Conservation (phyloP, 1,140 invertebrate genomes). For the Drosophila pruinosa region DNA sequence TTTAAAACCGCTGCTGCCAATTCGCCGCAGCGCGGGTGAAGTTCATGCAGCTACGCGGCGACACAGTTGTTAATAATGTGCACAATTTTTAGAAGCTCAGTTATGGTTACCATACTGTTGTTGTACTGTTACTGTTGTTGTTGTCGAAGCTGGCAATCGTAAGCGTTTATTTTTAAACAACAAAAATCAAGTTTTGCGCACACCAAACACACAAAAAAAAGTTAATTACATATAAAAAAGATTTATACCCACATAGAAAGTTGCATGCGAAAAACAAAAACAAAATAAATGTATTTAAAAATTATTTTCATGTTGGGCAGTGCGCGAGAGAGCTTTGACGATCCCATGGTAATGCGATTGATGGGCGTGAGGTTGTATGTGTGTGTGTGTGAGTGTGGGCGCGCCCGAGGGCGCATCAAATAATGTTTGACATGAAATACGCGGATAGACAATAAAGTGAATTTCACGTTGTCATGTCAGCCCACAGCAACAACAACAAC, state of each 20-base stretch:
- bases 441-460: slow-evolving; percentile 75
- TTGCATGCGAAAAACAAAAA: slow-evolving; percentile 57
- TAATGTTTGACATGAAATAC: slow-evolving; percentile 76
- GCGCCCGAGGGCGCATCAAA: slow-evolving; percentile 73
- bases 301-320: slow-evolving; percentile 67
- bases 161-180: slow-evolving; percentile 74
- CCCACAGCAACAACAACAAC: slow-evolving; percentile 48
- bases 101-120: slow-evolving; percentile 59
- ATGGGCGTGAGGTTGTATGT: slow-evolving; percentile 20
- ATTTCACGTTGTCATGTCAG: slow-evolving; percentile 78
- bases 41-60: background rate
- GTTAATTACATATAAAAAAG: slow-evolving; percentile 74
- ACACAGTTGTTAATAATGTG: slow-evolving; percentile 41
- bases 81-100: slow-evolving; percentile 64
- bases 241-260: slow-evolving; percentile 77
- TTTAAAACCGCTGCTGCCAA: background rate
- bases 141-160: slow-evolving; percentile 59
- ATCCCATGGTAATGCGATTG: slow-evolving; percentile 47
- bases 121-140: slow-evolving; percentile 20
- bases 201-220: slow-evolving; percentile 40
- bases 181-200: slow-evolving; percentile 70
- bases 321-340: slow-evolving; percentile 53
- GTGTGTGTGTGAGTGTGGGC: slow-evolving; percentile 54
- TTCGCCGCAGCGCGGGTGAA: slow-evolving; percentile 4
- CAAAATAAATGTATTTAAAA: slow-evolving; percentile 32